phyloP scores from a whole-genome alignment of 2,113 vertebrate genomes.

The Oxygymnocypris stewartii region DNA sequence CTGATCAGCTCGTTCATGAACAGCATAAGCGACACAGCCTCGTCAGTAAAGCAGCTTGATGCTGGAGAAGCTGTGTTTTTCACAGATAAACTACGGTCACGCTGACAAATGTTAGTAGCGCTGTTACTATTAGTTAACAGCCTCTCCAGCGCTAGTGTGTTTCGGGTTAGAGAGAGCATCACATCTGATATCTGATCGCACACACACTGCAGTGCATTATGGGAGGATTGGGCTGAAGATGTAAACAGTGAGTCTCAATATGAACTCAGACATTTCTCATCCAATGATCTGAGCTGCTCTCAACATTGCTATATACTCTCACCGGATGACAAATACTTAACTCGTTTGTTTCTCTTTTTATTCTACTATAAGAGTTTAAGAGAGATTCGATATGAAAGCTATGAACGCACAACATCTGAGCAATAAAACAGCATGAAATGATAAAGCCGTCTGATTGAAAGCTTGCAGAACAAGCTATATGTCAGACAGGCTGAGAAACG shows the following conservation, averaged over 20 bases:
- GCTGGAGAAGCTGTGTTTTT: not conserved
- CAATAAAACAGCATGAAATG: not conserved
- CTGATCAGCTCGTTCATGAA: not conserved
- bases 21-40: not conserved
- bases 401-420: not conserved
- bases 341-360: not conserved
- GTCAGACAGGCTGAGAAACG: not conserved
- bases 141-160: not conserved
- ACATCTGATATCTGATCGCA: not conserved
- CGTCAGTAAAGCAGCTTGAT: not conserved
- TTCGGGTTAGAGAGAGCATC: not conserved
- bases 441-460: not conserved
- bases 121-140: not conserved
- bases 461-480: not conserved
- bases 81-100: not conserved
- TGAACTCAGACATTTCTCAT: not conserved
- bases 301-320: not conserved
- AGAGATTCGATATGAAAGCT: not conserved
- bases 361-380: not conserved
- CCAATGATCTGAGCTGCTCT: not conserved
- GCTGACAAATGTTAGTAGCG: not conserved
- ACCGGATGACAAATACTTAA: not conserved
- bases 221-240: not conserved
- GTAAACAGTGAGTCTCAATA: not conserved
- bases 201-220: not conserved